phyloP scores from a whole-genome alignment of 2,888 invertebrate genomes.

The Aleiodes testaceus region DNA sequence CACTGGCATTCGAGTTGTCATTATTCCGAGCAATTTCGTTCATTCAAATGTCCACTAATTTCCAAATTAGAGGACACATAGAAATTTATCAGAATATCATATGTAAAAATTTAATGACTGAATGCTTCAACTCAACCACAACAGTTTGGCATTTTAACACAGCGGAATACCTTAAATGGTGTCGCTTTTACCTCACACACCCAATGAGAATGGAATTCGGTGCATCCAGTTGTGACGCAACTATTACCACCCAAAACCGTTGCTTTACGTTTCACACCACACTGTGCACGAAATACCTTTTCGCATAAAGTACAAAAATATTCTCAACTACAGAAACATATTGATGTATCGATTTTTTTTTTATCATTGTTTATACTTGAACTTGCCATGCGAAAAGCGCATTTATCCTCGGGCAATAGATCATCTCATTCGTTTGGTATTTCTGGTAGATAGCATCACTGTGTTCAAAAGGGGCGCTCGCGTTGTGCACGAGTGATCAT shows the following conservation, averaged over 20 bases:
- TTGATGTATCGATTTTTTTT: not conserved
- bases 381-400: slow-evolving; percentile 3
- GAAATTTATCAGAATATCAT: too few species aligned
- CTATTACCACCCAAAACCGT: slow-evolving; percentile 24
- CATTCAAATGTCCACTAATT: not conserved
- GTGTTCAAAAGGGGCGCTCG: slow-evolving; percentile 19
- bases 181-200: slow-evolving; percentile 54
- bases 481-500: slow-evolving; percentile 48
- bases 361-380: not conserved
- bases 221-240: slow-evolving; percentile 23
- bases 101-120: too few species aligned
- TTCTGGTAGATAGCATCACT: slow-evolving; percentile 34
- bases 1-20: not conserved
- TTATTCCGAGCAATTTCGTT: slow-evolving; percentile 16
- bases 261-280: not conserved
- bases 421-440: slow-evolving; percentile 21
- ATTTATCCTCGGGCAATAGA: slow-evolving; percentile 32
- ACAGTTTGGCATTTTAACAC: slow-evolving; percentile 8
- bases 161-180: slow-evolving; percentile 63
- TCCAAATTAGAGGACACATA: not conserved
- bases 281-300: not conserved
- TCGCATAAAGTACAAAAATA: not conserved
- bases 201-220: slow-evolving; percentile 51
- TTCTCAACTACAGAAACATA: not conserved
- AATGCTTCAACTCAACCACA: too few species aligned